Percentiles rank a stretch among this genome's conserved stretches.
These are phyloP conservation scores for Protonemura montana DNA, from an alignment of 2,888 invertebrate genomes.

Conservation along the genomic window DNA sequence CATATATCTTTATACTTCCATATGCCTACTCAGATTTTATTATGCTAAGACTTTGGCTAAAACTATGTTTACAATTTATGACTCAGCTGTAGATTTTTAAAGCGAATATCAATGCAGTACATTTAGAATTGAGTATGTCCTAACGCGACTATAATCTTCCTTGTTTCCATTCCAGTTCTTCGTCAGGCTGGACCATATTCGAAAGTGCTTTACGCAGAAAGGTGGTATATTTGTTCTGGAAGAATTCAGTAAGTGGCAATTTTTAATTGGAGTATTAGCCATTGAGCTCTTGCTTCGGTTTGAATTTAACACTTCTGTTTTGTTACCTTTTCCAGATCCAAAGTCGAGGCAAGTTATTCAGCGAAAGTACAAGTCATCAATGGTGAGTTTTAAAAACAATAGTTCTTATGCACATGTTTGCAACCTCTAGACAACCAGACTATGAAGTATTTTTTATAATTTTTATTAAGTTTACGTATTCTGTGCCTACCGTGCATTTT, in stretches of 20 bases:
- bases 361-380: conserved; percentile 95
- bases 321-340: conserved; percentile 79
- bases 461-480: background rate
- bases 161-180: conserved; percentile 87
- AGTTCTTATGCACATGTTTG: conserved; percentile 45
- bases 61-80: background rate
- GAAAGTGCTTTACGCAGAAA: conserved; percentile 99
- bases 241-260: conserved; percentile 93
- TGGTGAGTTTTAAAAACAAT: conserved; percentile 75
- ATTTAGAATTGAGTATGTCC: conserved; percentile 17
- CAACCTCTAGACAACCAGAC: conserved; percentile 53
- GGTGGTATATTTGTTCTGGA: conserved; percentile 99
- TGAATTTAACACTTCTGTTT: background rate
- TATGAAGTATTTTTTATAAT: too few species aligned
- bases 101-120: conserved; percentile 24
- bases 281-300: too few species aligned
- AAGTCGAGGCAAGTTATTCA: conserved; percentile 96
- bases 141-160: conserved; percentile 19
- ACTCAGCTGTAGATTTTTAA: background rate
- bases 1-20: too few species aligned
- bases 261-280: too few species aligned
- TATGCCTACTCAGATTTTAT: conserved; percentile 51
- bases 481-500: conserved; percentile 44
- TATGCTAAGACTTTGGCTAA: background rate
- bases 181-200: conserved; percentile 97